A percentile compares a stretch with the other conserved stretches of the same genome.
Evolutionary conservation across 1,140 invertebrate species (phyloP).

Genomic region (Episyrphus balteatus): DNA sequence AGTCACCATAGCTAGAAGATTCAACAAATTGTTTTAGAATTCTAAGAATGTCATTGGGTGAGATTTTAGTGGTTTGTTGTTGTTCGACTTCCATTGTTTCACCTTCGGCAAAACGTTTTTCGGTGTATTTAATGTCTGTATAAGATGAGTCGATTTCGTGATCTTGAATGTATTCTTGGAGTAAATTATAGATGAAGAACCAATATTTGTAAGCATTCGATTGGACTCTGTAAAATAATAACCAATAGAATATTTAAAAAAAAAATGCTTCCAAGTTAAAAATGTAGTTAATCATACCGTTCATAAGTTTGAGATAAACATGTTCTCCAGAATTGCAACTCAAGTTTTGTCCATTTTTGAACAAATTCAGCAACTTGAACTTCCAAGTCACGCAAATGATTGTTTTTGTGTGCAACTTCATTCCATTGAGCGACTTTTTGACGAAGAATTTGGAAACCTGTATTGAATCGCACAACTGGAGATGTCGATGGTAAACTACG

Average conservation of each 20-base stretch:
- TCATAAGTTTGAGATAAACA: slow-evolving; percentile 53
- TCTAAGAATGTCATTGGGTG: slow-evolving; percentile 30
- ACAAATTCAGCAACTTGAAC: slow-evolving; percentile 66
- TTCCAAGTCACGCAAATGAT: slow-evolving; percentile 65
- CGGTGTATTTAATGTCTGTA: slow-evolving; percentile 16
- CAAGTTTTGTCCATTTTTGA: slow-evolving; percentile 82
- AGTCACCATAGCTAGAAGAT: slow-evolving; percentile 73
- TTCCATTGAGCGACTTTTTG: slow-evolving; percentile 85
- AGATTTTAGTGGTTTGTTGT: slow-evolving; percentile 8
- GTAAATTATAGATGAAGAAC: slow-evolving; percentile 72
- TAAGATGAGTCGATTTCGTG: slow-evolving; percentile 15
- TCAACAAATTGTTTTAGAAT: slow-evolving; percentile 76
- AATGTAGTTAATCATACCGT: slow-evolving; percentile 21
- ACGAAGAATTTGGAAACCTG: slow-evolving; percentile 80
- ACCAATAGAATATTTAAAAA: slow-evolving; percentile 7
- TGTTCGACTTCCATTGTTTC: slow-evolving; percentile 10
- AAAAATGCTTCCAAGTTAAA: not conserved
- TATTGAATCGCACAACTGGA: slow-evolving; percentile 77
- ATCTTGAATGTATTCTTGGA: slow-evolving; percentile 40
- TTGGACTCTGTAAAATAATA: slow-evolving; percentile 50
- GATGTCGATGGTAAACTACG: slow-evolving; percentile 66
- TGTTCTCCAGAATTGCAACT: slow-evolving; percentile 77
- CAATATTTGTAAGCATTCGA: slow-evolving; percentile 69
- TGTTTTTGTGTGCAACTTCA: slow-evolving; percentile 73
- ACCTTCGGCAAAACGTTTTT: slow-evolving; percentile 20